phyloP scores from a whole-genome alignment of 2,888 invertebrate species.

The Bruchidius siliquastri region DNA sequence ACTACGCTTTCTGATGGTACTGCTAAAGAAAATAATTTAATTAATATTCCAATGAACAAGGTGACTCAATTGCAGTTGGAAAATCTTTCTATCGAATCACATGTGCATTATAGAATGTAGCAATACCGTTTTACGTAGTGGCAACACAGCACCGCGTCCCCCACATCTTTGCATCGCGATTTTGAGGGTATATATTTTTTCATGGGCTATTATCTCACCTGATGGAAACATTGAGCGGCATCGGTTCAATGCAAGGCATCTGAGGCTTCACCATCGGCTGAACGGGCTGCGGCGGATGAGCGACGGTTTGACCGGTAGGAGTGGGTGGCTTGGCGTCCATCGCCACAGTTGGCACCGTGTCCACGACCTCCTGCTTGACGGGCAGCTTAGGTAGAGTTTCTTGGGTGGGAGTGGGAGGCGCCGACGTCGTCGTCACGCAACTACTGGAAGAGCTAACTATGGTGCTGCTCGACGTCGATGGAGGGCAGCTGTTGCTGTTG shows the following conservation, averaged over 20 bases:
- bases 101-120: too few species aligned
- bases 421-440: slow-evolving; percentile 11
- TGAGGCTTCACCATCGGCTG: slow-evolving; percentile 10
- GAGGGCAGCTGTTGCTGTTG: background rate
- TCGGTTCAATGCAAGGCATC: slow-evolving; percentile 23
- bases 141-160: too few species aligned
- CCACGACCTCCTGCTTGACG: slow-evolving; percentile 11
- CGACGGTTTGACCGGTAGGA: background rate
- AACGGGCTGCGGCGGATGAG: background rate
- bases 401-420: slow-evolving; percentile 12
- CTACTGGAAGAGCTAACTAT: slow-evolving; percentile 38
- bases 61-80: too few species aligned
- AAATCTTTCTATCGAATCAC: too few species aligned
- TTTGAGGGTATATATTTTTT: too few species aligned
- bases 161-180: too few species aligned
- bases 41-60: too few species aligned
- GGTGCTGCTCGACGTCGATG: slow-evolving; percentile 14
- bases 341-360: background rate
- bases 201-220: slow-evolving; percentile 10
- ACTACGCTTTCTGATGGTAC: too few species aligned
- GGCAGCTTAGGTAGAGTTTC: slow-evolving; percentile 12
- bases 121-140: too few species aligned
- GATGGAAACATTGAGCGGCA: slow-evolving; percentile 45
- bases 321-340: slow-evolving; percentile 1
- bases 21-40: too few species aligned